phyloP scores from a whole-genome alignment of 2,888 invertebrate species.

The Aleiodes alternator region DNA sequence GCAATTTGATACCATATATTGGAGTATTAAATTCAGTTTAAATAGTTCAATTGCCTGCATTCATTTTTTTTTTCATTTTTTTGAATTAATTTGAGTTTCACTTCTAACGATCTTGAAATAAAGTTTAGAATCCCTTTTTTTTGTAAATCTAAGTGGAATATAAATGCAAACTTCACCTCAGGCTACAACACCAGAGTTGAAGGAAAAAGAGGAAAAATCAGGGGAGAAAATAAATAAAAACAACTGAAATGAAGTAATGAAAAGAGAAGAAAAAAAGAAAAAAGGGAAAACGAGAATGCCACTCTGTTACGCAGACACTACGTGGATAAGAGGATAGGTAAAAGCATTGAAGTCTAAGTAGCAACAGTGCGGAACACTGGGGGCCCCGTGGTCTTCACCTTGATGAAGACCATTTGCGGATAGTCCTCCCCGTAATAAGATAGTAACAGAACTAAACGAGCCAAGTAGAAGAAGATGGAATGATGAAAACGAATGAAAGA shows the following conservation, averaged over 20 bases:
- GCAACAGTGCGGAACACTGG: conserved; percentile 21
- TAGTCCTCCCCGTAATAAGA: conserved; percentile 61
- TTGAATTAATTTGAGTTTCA: too few relatives aligned
- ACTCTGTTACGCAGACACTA: conserved; percentile 25
- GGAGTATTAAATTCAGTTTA: too few relatives aligned
- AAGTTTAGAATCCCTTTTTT: conserved; percentile 1
- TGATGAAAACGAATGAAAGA: conserved; percentile 12
- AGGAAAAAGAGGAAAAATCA: too few relatives aligned
- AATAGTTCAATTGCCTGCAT: too few relatives aligned
- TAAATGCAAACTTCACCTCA: neutral
- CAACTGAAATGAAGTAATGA: conserved; percentile 9
- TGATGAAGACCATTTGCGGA: conserved; percentile 65
- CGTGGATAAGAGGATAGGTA: neutral
- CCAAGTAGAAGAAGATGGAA: conserved; percentile 4
- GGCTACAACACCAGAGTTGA: too few relatives aligned
- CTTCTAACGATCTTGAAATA: neutral
- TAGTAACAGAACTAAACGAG: conserved; percentile 55
- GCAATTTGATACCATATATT: too few relatives aligned
- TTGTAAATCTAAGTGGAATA: neutral
- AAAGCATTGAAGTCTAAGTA: conserved; percentile 22
- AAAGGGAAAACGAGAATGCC: conserved; percentile 27
- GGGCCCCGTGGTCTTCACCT: conserved; percentile 49
- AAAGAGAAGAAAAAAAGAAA: conserved; percentile 6
- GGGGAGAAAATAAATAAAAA: conserved; percentile 1
- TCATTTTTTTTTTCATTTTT: too few relatives aligned